Evolutionary conservation across 2,113 vertebrate genomes (phyloP), one percentile per base, ranked within the genome.

Genomic region (Peromyscus leucopus): DNA sequence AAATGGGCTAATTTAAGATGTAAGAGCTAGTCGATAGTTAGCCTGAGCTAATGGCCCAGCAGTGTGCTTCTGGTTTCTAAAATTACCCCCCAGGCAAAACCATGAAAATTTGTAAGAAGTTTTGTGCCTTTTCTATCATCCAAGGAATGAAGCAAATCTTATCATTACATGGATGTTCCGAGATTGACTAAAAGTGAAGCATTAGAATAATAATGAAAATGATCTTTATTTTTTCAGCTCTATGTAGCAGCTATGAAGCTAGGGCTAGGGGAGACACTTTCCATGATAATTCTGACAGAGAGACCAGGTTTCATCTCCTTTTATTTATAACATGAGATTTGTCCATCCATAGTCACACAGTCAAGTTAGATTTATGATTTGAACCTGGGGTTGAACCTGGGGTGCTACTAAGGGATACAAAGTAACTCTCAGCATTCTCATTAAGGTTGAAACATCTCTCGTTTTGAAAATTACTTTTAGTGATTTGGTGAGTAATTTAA

Each of bases 91-190:
- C 51, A 61, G 48, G 55, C 24, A 83, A 76, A 51, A 79, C 59
- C 6, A 89, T 9, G 3, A 92, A 28, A 6, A 57, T 7, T 12
- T 12, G 10, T 61, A 90, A 78, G 51, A 63, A 51, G 12, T 31
- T 75, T 89, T 83, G 51, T 69, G 28, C 26, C 22, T 92, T 93
- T 42, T 36, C 65, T 91, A 16, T 95, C 65, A 55, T 82, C 19
- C 71, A 80, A 97, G 19, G 5, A 36, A 76, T 59, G 39, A 93
- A 92, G 90, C 69, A 74, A 79, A 91, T 82, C 26, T 21, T 36
- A 26, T 42, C 2, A 48, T 42, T 26, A 61, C 2, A 42, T 79
- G 24, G 5, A 42, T 74, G 89, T 94, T 93, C 84, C 93, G 61
- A 87, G 1, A 74, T 65, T 93, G 93, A 71, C 78, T 91, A 51